A percentile compares a stretch with the other conserved stretches of the same genome.
These are phyloP conservation scores for Drosophila auraria DNA, from an alignment of 1,140 invertebrate genomes.

Conservation along the genomic window DNA sequence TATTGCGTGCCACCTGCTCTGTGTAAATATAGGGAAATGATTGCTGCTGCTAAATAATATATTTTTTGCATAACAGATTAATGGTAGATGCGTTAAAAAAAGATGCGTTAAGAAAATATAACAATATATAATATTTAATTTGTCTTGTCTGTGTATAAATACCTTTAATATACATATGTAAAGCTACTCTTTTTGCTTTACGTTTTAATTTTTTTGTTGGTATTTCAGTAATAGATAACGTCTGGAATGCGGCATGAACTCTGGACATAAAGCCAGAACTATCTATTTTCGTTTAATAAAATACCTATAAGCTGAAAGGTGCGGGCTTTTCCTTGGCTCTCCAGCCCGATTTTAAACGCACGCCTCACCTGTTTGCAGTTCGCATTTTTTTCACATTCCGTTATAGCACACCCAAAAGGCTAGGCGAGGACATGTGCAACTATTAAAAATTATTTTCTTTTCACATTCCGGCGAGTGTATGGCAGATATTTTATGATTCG, in stretches of 20 bases:
- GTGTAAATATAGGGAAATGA: constrained; percentile 1
- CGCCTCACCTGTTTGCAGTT: constrained; percentile 2
- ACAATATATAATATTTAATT: neutral
- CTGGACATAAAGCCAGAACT: neutral
- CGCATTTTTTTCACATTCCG: constrained; percentile 7
- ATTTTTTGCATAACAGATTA: neutral
- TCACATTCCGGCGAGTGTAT: constrained; percentile 37
- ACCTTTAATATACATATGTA: too few species aligned
- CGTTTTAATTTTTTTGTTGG: neutral
- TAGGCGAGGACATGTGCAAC: constrained; percentile 38
- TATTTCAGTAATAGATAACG: neutral
- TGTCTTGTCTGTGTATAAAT: neutral
- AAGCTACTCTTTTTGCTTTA: too few species aligned
- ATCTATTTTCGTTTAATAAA: neutral
- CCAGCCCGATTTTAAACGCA: neutral
- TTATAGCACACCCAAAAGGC: constrained; percentile 22
- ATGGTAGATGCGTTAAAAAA: neutral
- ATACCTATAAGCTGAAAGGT: neutral
- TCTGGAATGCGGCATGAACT: neutral
- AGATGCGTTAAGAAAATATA: neutral
- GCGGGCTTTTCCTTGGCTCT: too few species aligned
- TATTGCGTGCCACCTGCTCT: neutral
- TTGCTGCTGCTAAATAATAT: constrained; percentile 32
- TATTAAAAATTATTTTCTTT: constrained; percentile 58
- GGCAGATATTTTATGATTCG: constrained; percentile 62